These are phyloP conservation scores for Panthera uncia DNA, from an alignment of 2,113 vertebrate genomes.

Conservation along the genomic window DNA sequence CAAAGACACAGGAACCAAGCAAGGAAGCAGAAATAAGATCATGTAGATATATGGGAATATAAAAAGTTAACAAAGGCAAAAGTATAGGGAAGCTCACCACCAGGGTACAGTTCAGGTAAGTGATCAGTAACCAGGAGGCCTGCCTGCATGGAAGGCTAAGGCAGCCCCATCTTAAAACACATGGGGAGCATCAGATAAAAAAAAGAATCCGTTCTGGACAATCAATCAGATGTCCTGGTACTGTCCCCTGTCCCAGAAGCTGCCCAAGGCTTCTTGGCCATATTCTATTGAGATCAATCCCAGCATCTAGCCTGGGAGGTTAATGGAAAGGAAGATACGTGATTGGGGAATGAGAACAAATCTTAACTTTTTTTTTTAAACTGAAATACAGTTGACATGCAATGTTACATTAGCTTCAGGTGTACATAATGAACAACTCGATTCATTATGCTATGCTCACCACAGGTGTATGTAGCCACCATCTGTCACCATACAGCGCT, in stretches of 20 bases:
- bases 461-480: not conserved
- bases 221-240: not conserved
- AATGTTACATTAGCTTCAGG: not conserved
- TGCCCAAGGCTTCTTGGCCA: not conserved
- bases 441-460: not conserved
- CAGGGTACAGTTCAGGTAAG: not conserved
- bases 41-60: not conserved
- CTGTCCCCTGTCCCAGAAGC: not conserved
- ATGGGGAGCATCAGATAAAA: not conserved
- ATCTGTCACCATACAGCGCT: not conserved
- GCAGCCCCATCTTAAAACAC: not conserved
- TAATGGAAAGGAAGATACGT: constrained; percentile 8
- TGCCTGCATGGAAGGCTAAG: not conserved
- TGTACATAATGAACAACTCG: not conserved
- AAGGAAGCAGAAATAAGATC: not conserved
- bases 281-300: not conserved
- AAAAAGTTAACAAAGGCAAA: not conserved
- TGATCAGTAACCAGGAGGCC: not conserved
- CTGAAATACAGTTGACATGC: not conserved
- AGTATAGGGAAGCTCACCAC: not conserved
- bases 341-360: not conserved
- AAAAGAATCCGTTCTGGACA: not conserved
- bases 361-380: not conserved
- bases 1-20: not conserved
- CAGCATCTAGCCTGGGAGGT: not conserved